These are phyloP conservation scores for Drosophila funebris DNA, from an alignment of 1,140 invertebrate species.

Conservation along the genomic window DNA sequence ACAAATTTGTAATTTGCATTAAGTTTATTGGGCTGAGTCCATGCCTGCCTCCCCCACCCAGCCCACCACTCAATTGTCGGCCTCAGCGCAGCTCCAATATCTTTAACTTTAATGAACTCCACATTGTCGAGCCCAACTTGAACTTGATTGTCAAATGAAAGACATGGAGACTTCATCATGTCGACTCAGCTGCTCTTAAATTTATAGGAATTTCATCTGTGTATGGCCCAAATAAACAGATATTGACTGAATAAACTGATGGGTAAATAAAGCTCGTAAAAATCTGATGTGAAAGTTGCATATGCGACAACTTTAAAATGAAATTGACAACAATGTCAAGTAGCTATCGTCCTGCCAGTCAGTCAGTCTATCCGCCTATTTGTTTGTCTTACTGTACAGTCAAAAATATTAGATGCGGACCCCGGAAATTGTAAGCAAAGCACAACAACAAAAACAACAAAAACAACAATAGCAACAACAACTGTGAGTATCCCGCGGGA, in stretches of 20 bases:
- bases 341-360: slow-evolving; percentile 41
- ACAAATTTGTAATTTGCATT: slow-evolving; percentile 79
- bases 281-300: slow-evolving; percentile 51
- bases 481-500: slow-evolving; percentile 58
- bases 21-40: slow-evolving; percentile 61
- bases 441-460: slow-evolving; percentile 42
- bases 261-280: slow-evolving; percentile 6
- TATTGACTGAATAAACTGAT: slow-evolving; percentile 23
- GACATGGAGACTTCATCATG: not conserved
- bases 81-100: slow-evolving; percentile 1
- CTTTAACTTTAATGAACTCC: slow-evolving; percentile 34
- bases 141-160: slow-evolving; percentile 18
- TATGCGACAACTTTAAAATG: slow-evolving; percentile 74
- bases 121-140: slow-evolving; percentile 20
- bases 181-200: slow-evolving; percentile 7
- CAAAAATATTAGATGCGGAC: slow-evolving; percentile 46
- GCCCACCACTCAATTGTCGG: not conserved
- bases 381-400: slow-evolving; percentile 14
- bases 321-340: slow-evolving; percentile 74
- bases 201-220: slow-evolving; percentile 54
- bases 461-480: slow-evolving; percentile 43
- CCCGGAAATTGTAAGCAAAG: slow-evolving; percentile 43
- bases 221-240: slow-evolving; percentile 26
- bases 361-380: slow-evolving; percentile 1
- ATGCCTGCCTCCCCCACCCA: not conserved